These are phyloP conservation scores for Epiperipatus broadwayi DNA, from an alignment of 2,888 invertebrate genomes.

Conservation along the genomic window DNA sequence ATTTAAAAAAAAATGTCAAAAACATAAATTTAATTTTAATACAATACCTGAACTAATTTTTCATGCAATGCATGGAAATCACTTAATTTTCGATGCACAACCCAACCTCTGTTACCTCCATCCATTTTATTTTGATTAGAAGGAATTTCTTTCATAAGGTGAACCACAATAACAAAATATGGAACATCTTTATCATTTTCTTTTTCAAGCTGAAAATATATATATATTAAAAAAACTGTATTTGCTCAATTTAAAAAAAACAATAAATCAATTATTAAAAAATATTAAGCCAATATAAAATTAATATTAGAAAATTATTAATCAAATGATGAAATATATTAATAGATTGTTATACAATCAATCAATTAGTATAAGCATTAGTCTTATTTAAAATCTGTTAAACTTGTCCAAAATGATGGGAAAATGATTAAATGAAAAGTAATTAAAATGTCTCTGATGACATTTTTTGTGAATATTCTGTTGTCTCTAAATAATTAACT, in stretches of 20 bases:
- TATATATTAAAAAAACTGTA: no score
- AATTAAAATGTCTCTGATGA: no score
- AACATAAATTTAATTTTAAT: not conserved
- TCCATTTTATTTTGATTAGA: constrained; percentile 26
- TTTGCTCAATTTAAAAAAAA: constrained; percentile 14
- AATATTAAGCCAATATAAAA: constrained; percentile 12
- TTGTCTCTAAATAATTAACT: no score
- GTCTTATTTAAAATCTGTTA: no score
- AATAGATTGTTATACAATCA: no score
- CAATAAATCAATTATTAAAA: constrained; percentile 16
- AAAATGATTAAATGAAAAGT: no score
- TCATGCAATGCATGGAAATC: constrained; percentile 59
- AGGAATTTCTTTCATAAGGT: constrained; percentile 18
- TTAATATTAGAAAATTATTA: constrained; percentile 16
- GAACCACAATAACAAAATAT: constrained; percentile 25
- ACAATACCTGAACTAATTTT: constrained; percentile 38
- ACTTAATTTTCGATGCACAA: constrained; percentile 31
- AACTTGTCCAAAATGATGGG: no score
- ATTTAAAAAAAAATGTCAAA: not conserved
- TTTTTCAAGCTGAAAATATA: constrained; percentile 28
- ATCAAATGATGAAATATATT: constrained; percentile 1
- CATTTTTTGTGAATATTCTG: no score
- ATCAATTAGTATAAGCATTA: no score
- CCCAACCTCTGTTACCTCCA: constrained; percentile 33
- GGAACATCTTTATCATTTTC: constrained; percentile 36